Conservation (phyloP, 2,113 vertebrate species). For the Rostratula benghalensis region DNA sequence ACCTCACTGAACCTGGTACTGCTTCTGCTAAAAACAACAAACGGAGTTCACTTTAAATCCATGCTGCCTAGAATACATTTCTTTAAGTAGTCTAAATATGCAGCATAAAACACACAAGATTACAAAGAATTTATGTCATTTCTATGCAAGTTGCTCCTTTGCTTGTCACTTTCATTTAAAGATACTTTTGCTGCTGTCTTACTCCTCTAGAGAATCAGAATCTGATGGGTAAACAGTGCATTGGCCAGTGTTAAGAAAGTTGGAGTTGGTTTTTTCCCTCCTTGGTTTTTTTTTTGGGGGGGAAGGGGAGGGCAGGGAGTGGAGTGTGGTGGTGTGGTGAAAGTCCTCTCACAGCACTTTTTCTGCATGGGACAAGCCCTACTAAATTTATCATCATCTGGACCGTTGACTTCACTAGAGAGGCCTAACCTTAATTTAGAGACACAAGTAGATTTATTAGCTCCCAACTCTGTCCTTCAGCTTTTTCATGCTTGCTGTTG, state of each 20-base stretch:
- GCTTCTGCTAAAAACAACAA: neutral
- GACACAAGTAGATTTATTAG: neutral
- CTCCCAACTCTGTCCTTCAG: neutral
- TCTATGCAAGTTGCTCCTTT: neutral
- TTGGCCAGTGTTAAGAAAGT: neutral
- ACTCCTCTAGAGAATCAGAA: neutral
- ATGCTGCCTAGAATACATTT: neutral
- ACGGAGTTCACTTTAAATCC: neutral
- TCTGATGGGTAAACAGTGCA: fast-evolving
- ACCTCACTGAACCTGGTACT: neutral
- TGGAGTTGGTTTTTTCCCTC: neutral
- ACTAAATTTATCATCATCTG: neutral
- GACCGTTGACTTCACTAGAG: neutral
- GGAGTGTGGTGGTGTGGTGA: too few species aligned
- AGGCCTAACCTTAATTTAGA: neutral
- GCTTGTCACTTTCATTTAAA: neutral
- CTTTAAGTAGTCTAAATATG: neutral
- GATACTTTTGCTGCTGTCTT: neutral
- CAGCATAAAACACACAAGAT: neutral
- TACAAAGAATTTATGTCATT: neutral
- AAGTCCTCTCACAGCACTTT: neutral
- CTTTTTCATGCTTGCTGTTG: neutral
- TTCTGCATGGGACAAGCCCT: neutral
- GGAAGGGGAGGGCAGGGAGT: neutral
- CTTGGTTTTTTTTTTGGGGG: neutral